phyloP scores from a whole-genome alignment of 2,888 invertebrate genomes.

The Sinhomidia bicolor region DNA sequence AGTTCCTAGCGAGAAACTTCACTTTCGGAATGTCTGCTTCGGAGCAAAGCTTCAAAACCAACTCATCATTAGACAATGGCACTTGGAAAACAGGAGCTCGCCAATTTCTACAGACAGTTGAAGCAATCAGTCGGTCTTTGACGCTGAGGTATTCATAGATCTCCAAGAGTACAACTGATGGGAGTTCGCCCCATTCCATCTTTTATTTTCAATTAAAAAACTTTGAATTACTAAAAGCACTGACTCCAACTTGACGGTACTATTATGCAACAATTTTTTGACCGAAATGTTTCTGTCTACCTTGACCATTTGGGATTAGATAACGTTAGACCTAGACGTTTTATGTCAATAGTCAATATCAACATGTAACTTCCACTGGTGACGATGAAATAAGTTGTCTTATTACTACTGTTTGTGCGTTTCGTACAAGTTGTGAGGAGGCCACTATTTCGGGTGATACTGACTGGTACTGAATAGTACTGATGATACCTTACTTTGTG shows the following conservation, averaged over 20 bases:
- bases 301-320: conserved; percentile 43
- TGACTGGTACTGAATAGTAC: conserved; percentile 32
- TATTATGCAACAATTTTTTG: background rate
- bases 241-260: background rate
- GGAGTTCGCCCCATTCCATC: conserved; percentile 78
- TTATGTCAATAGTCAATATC: background rate
- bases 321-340: background rate
- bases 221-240: background rate
- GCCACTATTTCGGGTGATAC: conserved; percentile 13
- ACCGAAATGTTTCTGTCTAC: background rate
- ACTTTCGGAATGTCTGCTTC: conserved; percentile 73
- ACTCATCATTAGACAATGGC: conserved; percentile 75
- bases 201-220: conserved; percentile 35
- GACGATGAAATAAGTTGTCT: background rate
- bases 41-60: conserved; percentile 60
- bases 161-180: conserved; percentile 78
- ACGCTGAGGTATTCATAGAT: conserved; percentile 76
- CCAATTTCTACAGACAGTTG: conserved; percentile 78
- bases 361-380: background rate
- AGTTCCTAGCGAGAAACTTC: conserved; percentile 72
- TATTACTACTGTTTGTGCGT: conserved; percentile 25
- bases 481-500: background rate
- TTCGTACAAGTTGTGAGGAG: conserved; percentile 2
- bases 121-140: conserved; percentile 75
- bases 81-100: conserved; percentile 78